Evolutionary conservation across 2,888 invertebrate species (phyloP), one percentile per base, ranked within the genome.

Genomic region (Stramonita haemastoma): DNA sequence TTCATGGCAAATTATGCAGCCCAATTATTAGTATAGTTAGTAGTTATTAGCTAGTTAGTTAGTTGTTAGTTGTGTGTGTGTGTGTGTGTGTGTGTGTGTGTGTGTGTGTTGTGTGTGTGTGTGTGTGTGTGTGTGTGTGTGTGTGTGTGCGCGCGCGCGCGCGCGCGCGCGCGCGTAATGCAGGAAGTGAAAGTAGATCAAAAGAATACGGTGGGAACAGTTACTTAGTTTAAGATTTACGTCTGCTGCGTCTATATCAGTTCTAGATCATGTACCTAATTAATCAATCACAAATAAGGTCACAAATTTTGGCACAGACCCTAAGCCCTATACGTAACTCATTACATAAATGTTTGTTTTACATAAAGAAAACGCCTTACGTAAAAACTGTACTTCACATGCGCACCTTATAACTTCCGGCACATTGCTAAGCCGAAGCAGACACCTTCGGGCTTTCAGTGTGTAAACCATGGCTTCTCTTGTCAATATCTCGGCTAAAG

Each of bases 391-490:
- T 26, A 29, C 46, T 81, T 19, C 87, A 57, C 87, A 87, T 87
- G 87, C 87, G 87, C 73, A 29, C 22, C 29, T 36, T 32, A 34
- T 56, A 73, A 87, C n/a, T 32, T 87, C 87, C 81, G 73, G 56
- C 56, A 29, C 29, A 36, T 11, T 32, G 77, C 46, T 46, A 56
- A 87, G 66, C 66, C 22, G n/a, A 11, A 60, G 86, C 73, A 87
- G 87, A 70, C 87, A 17, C 36, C 32, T 83, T 83, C 46, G 46
- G 46, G 46, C 46, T 83, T 36, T 46, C 26, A 46, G 36, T 83
- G 46, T 36, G 29, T 32, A 79, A 79, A 93, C 91, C 90, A 94
- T 94, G 94, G 93, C 94, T 87, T 91, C 92, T 46, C 89, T 93
- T 79, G 88, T 93, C 90, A 94, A 93, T 86, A 88, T 94, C 87